Conservation (phyloP, 2,888 invertebrate genomes). For the Aspidiotus rigidus region DNA sequence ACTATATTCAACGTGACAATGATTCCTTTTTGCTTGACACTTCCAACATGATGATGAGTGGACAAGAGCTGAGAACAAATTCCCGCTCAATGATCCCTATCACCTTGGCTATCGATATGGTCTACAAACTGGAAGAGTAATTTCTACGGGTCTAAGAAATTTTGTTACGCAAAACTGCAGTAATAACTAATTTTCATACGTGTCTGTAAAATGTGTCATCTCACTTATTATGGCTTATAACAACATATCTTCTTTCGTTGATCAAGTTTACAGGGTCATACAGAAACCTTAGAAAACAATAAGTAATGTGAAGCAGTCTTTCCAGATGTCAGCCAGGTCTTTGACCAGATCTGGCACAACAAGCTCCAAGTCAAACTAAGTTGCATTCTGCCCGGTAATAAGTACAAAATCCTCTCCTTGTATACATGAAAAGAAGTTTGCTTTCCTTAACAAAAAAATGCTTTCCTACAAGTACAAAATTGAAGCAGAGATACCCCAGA, state of each 20-base stretch:
- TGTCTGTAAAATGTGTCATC: too few species aligned
- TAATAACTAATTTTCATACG: too few species aligned
- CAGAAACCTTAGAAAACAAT: neutral
- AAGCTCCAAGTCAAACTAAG: neutral
- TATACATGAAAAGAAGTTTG: neutral
- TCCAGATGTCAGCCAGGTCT: neutral
- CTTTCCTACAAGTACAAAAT: constrained; percentile 13
- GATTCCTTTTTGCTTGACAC: too few species aligned
- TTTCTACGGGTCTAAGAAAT: too few species aligned
- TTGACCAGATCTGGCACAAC: constrained; percentile 1
- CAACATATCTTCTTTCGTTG: neutral
- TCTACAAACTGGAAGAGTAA: too few species aligned
- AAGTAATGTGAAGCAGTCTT: neutral
- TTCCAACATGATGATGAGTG: too few species aligned
- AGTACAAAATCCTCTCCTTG: neutral
- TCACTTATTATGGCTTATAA: neutral
- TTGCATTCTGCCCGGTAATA: neutral
- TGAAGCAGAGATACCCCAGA: constrained; percentile 3
- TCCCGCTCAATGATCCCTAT: too few species aligned
- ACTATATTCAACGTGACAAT: too few species aligned
- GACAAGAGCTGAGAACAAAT: too few species aligned
- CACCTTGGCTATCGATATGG: too few species aligned
- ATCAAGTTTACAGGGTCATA: neutral
- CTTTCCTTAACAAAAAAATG: neutral
- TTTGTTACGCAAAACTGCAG: too few species aligned